Conservation (phyloP, 2,113 vertebrate genomes). For the Austrofundulus limnaeus region DNA sequence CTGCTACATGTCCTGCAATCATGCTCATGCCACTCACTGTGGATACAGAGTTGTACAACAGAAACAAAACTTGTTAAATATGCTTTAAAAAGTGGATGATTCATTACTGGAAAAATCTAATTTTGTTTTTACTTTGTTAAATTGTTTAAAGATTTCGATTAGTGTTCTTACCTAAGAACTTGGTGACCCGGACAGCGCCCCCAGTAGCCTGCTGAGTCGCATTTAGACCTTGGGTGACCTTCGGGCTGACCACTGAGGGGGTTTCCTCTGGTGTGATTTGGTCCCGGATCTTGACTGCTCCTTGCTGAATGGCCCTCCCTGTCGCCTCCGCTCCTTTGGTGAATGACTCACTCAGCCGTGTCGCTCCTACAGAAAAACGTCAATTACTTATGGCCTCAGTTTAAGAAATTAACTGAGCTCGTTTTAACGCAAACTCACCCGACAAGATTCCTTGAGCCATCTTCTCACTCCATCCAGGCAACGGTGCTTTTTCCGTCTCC, state of each 20-base stretch:
- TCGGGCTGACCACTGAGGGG: constrained; percentile 87
- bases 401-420: not conserved
- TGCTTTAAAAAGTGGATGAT: not conserved
- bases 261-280: constrained; percentile 91
- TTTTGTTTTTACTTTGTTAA: too few relatives aligned
- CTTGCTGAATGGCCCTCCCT: constrained; percentile 89
- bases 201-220: constrained; percentile 87
- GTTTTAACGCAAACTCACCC: constrained; percentile 74
- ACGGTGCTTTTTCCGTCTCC: constrained; percentile 71
- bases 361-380: constrained; percentile 84
- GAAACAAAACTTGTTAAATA: not conserved
- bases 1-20: constrained; percentile 86
- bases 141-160: too few relatives aligned
- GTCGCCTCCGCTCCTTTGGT: constrained; percentile 91
- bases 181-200: constrained; percentile 90
- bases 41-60: constrained; percentile 14
- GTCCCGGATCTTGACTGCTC: constrained; percentile 87
- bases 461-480: constrained; percentile 94
- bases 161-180: constrained; percentile 85
- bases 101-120: too few relatives aligned
- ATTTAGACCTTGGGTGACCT: constrained; percentile 84
- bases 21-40: constrained; percentile 91
- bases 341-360: constrained; percentile 87
- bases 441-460: constrained; percentile 89
- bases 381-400: too few relatives aligned